Percentiles rank a stretch among this genome's conserved stretches.
Conservation (phyloP, 1,140 invertebrate genomes). For the Drosophila ambigua region DNA sequence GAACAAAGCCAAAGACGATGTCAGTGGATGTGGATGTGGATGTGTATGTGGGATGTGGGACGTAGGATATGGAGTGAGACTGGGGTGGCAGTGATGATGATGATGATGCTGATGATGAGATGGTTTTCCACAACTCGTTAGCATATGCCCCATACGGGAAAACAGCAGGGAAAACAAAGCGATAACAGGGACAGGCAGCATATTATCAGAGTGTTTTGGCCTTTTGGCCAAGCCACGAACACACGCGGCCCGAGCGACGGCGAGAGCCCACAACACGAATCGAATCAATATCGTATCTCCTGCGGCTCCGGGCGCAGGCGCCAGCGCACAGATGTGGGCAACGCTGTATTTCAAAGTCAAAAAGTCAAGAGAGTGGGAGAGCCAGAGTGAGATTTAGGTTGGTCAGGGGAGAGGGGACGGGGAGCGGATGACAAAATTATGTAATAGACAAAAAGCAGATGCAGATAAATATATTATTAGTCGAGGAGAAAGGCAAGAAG, state of each 20-base stretch:
- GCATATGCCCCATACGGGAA: conserved; percentile 49
- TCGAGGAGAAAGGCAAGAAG: conserved; percentile 46
- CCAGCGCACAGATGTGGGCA: conserved; percentile 66
- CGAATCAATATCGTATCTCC: conserved; percentile 43
- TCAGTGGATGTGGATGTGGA: background rate
- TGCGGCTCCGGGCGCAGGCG: conserved; percentile 53
- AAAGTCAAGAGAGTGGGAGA: conserved; percentile 67
- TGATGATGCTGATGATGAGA: conserved; percentile 9
- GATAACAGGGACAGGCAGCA: conserved; percentile 34
- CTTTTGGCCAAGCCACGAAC: conserved; percentile 19
- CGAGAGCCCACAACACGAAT: background rate
- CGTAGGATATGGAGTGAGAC: background rate
- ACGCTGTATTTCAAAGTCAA: conserved; percentile 77
- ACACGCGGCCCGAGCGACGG: conserved; percentile 6
- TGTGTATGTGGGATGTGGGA: background rate
- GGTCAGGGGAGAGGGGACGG: conserved; percentile 1
- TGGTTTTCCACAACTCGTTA: conserved; percentile 56
- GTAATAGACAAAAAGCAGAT: conserved; percentile 67
- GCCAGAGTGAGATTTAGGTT: conserved; percentile 2
- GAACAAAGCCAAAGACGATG: conserved; percentile 53
- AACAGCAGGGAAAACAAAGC: conserved; percentile 21
- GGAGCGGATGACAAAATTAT: conserved; percentile 54
- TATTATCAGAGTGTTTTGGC: conserved; percentile 33
- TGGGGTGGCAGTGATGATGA: conserved; percentile 9
- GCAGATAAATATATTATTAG: conserved; percentile 77